These are phyloP conservation scores for Xiphophorus maculatus DNA, from an alignment of 2,113 vertebrate genomes.

Conservation along the genomic window DNA sequence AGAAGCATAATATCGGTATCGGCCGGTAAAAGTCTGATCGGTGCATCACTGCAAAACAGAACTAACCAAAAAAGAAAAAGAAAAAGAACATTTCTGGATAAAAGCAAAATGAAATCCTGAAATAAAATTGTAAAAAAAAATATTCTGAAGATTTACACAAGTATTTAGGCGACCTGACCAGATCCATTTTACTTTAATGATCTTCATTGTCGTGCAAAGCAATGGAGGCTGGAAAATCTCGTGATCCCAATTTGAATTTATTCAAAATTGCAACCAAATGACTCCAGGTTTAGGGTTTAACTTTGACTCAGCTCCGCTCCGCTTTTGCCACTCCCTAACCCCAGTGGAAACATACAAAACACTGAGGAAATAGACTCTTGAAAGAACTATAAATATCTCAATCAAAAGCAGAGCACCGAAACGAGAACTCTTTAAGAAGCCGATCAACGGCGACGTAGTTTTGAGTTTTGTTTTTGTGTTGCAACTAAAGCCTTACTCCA, in stretches of 20 bases:
- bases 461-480: slow-evolving; percentile 20
- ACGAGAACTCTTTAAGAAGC: background rate
- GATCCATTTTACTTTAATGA: slow-evolving; percentile 20
- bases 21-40: background rate
- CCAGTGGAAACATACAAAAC: slow-evolving; percentile 6
- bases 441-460: background rate
- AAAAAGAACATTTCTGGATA: background rate
- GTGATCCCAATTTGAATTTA: slow-evolving; percentile 69
- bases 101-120: background rate
- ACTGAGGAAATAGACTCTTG: slow-evolving; percentile 8
- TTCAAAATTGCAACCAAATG: slow-evolving; percentile 73
- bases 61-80: background rate
- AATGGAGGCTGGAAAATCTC: slow-evolving; percentile 50
- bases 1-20: background rate
- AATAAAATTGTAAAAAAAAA: rapidly evolving
- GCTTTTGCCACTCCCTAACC: slow-evolving; percentile 37
- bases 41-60: background rate
- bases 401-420: background rate
- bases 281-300: slow-evolving; percentile 36
- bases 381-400: background rate
- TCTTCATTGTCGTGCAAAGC: slow-evolving; percentile 46
- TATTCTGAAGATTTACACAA: background rate
- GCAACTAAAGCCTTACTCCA: background rate
- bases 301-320: background rate
- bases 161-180: background rate